Conservation (phyloP, 2,113 vertebrate genomes). For the Glaucomys volans region DNA sequence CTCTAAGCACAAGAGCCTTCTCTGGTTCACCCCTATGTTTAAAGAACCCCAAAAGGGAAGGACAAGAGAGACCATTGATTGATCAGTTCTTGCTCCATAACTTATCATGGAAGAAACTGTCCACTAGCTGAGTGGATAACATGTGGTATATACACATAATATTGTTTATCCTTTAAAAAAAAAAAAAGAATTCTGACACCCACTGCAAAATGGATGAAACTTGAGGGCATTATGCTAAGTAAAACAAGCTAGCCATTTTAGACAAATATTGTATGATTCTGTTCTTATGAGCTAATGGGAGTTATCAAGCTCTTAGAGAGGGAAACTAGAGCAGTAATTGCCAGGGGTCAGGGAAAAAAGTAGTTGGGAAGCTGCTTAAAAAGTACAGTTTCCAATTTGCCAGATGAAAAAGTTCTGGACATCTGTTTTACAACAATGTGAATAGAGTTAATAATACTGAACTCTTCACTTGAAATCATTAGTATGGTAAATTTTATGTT, state of each 20-base stretch:
- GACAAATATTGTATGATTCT: not conserved
- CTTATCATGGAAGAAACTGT: not conserved
- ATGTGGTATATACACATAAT: rapidly evolving
- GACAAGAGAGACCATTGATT: not conserved
- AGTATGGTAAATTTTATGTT: not conserved
- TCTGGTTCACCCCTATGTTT: not conserved
- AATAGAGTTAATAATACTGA: not conserved
- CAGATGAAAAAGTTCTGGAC: not conserved
- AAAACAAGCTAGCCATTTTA: not conserved
- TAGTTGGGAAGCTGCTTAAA: no score
- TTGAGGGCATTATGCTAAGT: not conserved
- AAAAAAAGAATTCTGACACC: not conserved
- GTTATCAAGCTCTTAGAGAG: not conserved
- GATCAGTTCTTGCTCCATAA: not conserved
- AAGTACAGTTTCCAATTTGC: not conserved
- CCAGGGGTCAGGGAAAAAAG: rapidly evolving
- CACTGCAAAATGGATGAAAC: not conserved
- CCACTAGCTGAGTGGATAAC: no score
- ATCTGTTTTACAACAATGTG: no score
- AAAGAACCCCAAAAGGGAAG: not conserved
- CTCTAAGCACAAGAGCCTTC: not conserved
- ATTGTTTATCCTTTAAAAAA: not conserved
- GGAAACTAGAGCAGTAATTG: not conserved
- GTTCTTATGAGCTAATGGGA: not conserved
- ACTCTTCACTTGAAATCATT: not conserved